Evolutionary conservation across 2,888 invertebrate species (phyloP), one percentile per base, ranked within the genome.

Genomic region (Macrophya annulata): DNA sequence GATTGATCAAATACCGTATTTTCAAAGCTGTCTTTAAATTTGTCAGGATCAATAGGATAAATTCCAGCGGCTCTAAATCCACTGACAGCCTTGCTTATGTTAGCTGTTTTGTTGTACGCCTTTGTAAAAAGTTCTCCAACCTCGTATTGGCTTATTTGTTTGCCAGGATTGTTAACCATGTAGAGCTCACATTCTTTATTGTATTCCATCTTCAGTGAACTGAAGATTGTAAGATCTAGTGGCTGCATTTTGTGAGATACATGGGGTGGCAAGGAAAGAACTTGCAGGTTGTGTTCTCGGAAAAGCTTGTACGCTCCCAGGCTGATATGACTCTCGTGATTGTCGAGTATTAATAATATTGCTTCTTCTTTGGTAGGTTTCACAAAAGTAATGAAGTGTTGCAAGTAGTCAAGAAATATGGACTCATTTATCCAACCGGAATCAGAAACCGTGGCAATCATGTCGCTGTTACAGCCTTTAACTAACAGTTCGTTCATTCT

Each of bases 301-400:
- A 74, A 74, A 74, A 74, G 74, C 74, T 84, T 8, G 31, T 74
- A 51, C 48, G 84, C 84, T 45, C 74, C 76, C 62, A 65, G 62
- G 25, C 62, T 84, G 84, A 84, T 84, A 51, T 84, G 55, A 76
- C 74, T 74, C n/a, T 74, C 74, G 74, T 84, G 84, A 74, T 76
- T 84, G 40, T 84, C 84, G 40, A 84, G 74, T 55, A 84, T 31
- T 74, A 84, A 74, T 74, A 84, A 74, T 84, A 84, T 76, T 74
- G 84, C 76, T 74, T 84, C 84, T 51, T 84, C 84, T 51, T 51
- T 74, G 48, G 84, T 84, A 84, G 84, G 74, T 74, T 82, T 85
- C 51, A 85, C 85, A 68, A 85, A 85, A 48, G 83, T 45, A n/a
- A n/a, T n/a, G n/a, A n/a, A n/a, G n/a, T n/a, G n/a, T n/a, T n/a